phyloP scores from a whole-genome alignment of 2,888 invertebrate genomes.

The Cerastis leucographa region DNA sequence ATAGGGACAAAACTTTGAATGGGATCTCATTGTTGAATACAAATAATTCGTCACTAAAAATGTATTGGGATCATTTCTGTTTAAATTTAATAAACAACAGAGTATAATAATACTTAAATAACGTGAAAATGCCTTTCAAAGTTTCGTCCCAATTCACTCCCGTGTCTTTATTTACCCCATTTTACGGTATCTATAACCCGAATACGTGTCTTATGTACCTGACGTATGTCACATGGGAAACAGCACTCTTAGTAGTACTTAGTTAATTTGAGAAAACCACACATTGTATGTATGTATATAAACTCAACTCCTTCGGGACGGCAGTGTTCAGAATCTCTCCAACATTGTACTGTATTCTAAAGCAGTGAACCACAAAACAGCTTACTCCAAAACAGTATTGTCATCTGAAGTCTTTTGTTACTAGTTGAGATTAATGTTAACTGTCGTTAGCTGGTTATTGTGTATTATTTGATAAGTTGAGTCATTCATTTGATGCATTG shows the following conservation, averaged over 20 bases:
- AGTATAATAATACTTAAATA: too few species aligned
- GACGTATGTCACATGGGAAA: neutral
- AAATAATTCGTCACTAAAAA: too few species aligned
- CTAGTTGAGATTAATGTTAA: neutral
- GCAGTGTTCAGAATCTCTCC: neutral
- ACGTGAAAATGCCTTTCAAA: too few species aligned
- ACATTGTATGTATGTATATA: neutral
- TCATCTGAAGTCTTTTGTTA: neutral
- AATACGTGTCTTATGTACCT: neutral
- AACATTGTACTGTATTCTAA: neutral
- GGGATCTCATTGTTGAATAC: too few species aligned
- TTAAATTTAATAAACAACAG: too few species aligned
- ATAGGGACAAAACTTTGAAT: too few species aligned
- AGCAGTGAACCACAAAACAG: neutral
- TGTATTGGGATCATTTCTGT: too few species aligned
- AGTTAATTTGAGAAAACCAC: slow-evolving; percentile 1
- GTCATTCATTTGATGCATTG: neutral
- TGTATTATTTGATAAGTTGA: neutral
- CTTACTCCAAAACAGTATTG: neutral
- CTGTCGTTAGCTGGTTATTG: neutral
- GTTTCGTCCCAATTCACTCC: too few species aligned
- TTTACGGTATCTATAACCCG: neutral
- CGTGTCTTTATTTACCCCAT: too few species aligned
- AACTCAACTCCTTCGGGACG: neutral
- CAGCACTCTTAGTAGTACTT: neutral